Evolutionary conservation across 2,113 vertebrate species (phyloP).

Genomic region (Cyprinus carpio): DNA sequence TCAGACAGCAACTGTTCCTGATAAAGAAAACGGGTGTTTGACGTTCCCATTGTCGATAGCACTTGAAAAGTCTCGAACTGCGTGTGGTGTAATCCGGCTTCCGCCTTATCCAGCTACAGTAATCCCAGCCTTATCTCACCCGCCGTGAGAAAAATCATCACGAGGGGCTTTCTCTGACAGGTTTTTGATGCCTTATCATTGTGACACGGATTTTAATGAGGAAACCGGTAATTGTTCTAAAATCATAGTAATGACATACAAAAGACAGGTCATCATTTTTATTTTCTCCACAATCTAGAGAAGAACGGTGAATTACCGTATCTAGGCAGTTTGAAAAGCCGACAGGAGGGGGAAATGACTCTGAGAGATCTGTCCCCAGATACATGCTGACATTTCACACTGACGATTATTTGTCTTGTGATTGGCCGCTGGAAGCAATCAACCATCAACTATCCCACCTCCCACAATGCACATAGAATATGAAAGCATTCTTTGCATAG

Average conservation of each 20-base stretch:
- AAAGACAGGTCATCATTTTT: slow-evolving; percentile 35
- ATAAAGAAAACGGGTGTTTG: slow-evolving; percentile 28
- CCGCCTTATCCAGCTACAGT: neutral
- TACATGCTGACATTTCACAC: slow-evolving; percentile 32
- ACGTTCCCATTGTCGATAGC: neutral
- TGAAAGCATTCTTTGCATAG: neutral
- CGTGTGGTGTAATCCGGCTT: slow-evolving; percentile 30
- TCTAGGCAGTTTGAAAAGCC: no score
- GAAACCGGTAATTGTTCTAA: slow-evolving; percentile 39
- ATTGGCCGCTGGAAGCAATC: slow-evolving; percentile 19
- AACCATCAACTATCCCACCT: neutral
- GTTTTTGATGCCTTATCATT: slow-evolving; percentile 48
- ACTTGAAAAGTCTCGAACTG: neutral
- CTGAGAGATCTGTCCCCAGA: neutral
- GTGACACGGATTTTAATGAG: slow-evolving; percentile 40
- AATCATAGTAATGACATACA: slow-evolving; percentile 56
- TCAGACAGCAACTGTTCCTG: neutral
- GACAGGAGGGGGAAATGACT: neutral
- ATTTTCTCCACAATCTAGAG: slow-evolving; percentile 14
- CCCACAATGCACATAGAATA: neutral
- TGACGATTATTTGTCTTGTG: neutral
- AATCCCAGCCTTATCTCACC: slow-evolving; percentile 49
- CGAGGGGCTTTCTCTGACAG: slow-evolving; percentile 23
- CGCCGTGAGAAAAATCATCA: neutral
- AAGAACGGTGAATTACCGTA: slow-evolving; percentile 4